Evolutionary conservation across 2,888 invertebrate genomes (phyloP).

Genomic region (Xylota segnis): DNA sequence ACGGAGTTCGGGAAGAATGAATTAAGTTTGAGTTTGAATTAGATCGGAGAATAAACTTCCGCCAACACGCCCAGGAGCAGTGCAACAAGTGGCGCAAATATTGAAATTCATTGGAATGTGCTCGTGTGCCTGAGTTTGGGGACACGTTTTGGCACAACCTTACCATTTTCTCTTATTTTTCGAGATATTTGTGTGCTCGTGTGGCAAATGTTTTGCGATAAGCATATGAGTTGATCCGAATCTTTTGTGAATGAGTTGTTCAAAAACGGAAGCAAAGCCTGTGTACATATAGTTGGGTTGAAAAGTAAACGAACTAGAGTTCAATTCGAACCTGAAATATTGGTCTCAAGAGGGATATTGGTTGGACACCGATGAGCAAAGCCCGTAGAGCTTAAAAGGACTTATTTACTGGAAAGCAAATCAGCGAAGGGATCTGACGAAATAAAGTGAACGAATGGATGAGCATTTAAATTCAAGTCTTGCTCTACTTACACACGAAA

Average conservation of each 20-base stretch:
- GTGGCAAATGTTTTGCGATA: background rate
- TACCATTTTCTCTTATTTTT: background rate
- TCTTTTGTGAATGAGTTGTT: background rate
- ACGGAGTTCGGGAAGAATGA: background rate
- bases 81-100: constrained; percentile 16
- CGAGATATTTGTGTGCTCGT: background rate
- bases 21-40: constrained; percentile 20
- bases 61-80: background rate
- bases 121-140: background rate
- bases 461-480: too few relatives aligned
- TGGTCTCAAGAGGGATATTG: too few relatives aligned
- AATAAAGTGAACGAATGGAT: too few relatives aligned
- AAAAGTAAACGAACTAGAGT: background rate
- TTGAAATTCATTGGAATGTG: constrained; percentile 9
- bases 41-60: constrained; percentile 9
- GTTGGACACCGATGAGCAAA: too few relatives aligned
- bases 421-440: too few relatives aligned
- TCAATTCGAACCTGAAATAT: background rate
- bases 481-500: too few relatives aligned
- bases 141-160: constrained; percentile 1
- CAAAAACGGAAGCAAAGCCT: background rate
- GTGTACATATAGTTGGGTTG: background rate
- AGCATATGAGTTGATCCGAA: background rate
- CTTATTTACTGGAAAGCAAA: too few relatives aligned
- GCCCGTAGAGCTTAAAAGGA: too few relatives aligned